These are phyloP conservation scores for Saccopteryx leptura DNA, from an alignment of 2,113 vertebrate species.

Conservation along the genomic window DNA sequence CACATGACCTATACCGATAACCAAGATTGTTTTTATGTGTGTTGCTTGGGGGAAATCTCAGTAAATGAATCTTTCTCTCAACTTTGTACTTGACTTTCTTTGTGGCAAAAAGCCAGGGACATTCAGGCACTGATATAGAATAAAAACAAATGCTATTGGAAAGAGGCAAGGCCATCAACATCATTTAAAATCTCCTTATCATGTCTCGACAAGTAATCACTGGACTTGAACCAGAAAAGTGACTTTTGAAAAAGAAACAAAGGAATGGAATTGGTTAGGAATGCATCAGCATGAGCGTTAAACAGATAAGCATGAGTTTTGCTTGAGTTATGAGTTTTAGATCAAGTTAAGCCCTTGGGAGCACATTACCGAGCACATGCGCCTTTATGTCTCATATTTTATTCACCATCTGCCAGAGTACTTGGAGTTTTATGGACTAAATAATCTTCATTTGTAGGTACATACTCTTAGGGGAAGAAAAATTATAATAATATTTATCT, in stretches of 20 bases:
- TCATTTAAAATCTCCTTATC: neutral
- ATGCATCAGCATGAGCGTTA: neutral
- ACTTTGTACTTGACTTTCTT: constrained; percentile 41
- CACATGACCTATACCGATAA: constrained; percentile 57
- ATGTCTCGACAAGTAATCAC: constrained; percentile 3
- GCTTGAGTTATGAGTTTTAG: neutral
- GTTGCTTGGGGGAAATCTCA: constrained; percentile 13
- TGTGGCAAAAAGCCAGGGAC: constrained; percentile 1
- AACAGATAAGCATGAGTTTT: neutral
- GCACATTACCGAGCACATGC: neutral
- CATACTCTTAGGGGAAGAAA: neutral
- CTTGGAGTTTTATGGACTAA: neutral
- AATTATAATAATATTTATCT: neutral
- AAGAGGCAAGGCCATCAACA: neutral
- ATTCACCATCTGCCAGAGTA: neutral
- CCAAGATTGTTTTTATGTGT: neutral
- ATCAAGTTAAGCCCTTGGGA: neutral
- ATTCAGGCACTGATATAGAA: constrained; percentile 26
- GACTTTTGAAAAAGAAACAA: neutral
- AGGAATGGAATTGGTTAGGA: neutral
- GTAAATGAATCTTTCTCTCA: neutral
- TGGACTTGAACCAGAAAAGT: neutral
- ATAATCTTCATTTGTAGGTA: constrained; percentile 11
- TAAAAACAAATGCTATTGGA: constrained; percentile 35
- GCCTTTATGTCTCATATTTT: neutral